Evolutionary conservation across 2,888 invertebrate species (phyloP).

Genomic region (Cephus pulcher): DNA sequence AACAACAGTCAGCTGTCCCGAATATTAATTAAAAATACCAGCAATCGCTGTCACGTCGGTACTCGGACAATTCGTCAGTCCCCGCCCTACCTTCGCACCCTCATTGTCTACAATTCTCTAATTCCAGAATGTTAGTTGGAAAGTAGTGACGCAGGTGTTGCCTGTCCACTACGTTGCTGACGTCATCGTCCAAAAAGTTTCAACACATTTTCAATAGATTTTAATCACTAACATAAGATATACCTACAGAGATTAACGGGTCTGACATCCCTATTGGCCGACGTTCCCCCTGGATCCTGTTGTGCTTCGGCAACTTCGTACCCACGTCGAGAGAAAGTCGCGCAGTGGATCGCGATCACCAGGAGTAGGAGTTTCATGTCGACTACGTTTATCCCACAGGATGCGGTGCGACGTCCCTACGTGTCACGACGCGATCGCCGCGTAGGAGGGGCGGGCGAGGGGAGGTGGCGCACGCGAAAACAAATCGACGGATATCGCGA

Average conservation of each 20-base stretch:
- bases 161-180: not conserved
- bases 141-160: not conserved
- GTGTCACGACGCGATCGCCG: not conserved
- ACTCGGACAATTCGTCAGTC: not conserved
- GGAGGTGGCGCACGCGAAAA: not conserved
- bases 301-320: not conserved
- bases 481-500: slow-evolving; percentile 7
- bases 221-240: not conserved
- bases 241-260: slow-evolving; percentile 49
- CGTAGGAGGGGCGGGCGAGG: not conserved
- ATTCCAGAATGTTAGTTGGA: not conserved
- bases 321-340: not conserved
- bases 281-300: not conserved
- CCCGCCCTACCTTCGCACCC: not conserved
- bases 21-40: not conserved
- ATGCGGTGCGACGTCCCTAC: not conserved
- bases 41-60: not conserved
- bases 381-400: not conserved
- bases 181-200: not conserved
- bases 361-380: not conserved
- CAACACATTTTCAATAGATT: not conserved
- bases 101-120: not conserved
- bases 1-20: not conserved
- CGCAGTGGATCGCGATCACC: not conserved
- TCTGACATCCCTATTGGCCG: slow-evolving; percentile 19